Evolutionary conservation across 2,113 vertebrate genomes (phyloP), one percentile per base, ranked within the genome.

Genomic region (Platysteira castanea): DNA sequence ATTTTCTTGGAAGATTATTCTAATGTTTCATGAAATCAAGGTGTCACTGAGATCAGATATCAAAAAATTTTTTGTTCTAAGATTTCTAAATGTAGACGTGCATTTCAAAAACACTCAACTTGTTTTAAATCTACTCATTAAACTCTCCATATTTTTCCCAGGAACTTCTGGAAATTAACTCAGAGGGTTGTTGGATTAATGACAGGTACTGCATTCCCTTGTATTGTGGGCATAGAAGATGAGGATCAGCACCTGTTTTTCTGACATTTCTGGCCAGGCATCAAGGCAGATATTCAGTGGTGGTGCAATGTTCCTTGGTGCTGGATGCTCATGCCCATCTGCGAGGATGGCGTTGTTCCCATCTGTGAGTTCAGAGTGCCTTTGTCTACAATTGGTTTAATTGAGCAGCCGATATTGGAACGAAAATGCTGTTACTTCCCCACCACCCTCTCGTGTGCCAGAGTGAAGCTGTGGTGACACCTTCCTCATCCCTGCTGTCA

Each of bases 361-460:
- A 89, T 84, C 60, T 93, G 57, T 15, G 61, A 90, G 57, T 90
- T 94, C 88, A 89, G 75, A 64, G 21, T 50, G 67, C 49, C 59
- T 95, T 95, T 96, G 87, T 96, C 87, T 91, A 37, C 7, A 9
- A 61, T 39, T 76, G 89, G 78, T 70, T 95, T 95, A 96, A 94
- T 94, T 82, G 82, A 85, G 50, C 61, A 94, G 77, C 57, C 50
- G 1, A 11, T 50, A 47, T n/a, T 64, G 90, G 73, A 93, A 18
- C 2, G 8, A 52, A 90, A 94, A 27, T 0, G 2, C 39, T 88
- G 19, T 52, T 78, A 39, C 73, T 79, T 91, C 52, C 28, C 50
- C 52, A 60, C 24, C 44, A 84, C 31, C 11, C 24, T 78, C 49
- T 54, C 7, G 4, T 37, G 35, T 81, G 80, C 81, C 74, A 92